Conservation (phyloP, 2,888 invertebrate genomes). For the Metallyticus violacea region DNA sequence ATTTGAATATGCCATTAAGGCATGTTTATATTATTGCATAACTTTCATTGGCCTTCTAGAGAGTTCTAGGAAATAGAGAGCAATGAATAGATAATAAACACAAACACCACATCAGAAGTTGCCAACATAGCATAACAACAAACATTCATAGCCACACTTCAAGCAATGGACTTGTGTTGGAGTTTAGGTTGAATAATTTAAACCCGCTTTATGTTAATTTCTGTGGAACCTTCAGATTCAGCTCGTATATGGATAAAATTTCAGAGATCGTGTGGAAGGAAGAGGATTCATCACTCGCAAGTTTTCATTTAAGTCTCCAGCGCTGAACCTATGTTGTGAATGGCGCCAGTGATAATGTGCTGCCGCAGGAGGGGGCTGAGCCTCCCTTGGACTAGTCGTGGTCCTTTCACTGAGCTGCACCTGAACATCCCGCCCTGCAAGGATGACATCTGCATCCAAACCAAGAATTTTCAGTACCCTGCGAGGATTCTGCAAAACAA, state of each 20-base stretch:
- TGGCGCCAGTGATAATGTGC: neutral
- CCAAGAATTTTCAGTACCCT: conserved; percentile 71
- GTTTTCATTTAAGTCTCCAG: conserved; percentile 62
- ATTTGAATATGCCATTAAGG: too few species aligned
- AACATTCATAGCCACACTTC: neutral
- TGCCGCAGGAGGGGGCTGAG: conserved; percentile 35
- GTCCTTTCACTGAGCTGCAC: neutral
- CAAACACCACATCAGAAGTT: too few species aligned
- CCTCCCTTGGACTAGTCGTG: neutral
- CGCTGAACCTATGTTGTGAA: conserved; percentile 55
- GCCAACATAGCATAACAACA: neutral
- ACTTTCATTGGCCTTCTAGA: too few species aligned
- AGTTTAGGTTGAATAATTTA: neutral
- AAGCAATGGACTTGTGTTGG: neutral
- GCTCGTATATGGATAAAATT: conserved; percentile 50
- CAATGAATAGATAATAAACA: too few species aligned
- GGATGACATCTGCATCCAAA: conserved; percentile 56
- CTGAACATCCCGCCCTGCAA: conserved; percentile 33
- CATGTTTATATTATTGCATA: too few species aligned
- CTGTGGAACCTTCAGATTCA: neutral
- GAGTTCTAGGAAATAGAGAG: too few species aligned
- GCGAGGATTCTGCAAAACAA: conserved; percentile 69
- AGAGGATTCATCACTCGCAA: conserved; percentile 53
- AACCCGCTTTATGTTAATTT: neutral
- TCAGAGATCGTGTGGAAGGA: conserved; percentile 64